Conservation (phyloP, 2,113 vertebrate species). For the Clarias batrachus region DNA sequence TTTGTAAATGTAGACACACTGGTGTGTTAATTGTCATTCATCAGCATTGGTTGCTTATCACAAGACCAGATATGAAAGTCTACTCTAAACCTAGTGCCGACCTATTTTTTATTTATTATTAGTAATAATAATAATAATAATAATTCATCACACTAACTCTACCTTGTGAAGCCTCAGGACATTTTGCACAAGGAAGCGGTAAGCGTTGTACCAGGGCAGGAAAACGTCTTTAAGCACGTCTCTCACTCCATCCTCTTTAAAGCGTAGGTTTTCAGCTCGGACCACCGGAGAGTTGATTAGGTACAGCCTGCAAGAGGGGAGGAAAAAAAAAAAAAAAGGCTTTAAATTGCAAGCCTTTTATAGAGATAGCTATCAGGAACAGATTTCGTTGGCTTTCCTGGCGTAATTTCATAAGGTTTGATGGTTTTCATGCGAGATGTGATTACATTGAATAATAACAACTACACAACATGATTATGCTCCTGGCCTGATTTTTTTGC, state of each 20-base stretch:
- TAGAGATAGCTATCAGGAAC: background rate
- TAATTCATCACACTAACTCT: background rate
- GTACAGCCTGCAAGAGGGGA: conserved; percentile 78
- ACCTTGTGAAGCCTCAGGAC: conserved; percentile 89
- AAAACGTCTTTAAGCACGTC: conserved; percentile 97
- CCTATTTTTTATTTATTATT: no score
- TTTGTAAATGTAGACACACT: background rate
- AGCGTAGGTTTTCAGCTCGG: conserved; percentile 92
- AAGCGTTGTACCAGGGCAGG: conserved; percentile 97
- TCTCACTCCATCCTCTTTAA: conserved; percentile 95
- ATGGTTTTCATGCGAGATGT: background rate
- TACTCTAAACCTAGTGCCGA: background rate
- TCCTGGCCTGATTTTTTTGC: background rate
- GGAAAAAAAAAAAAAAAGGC: background rate
- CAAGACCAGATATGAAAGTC: background rate
- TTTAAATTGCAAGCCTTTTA: background rate
- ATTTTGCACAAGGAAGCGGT: conserved; percentile 94
- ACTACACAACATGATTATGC: background rate
- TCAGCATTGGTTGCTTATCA: background rate
- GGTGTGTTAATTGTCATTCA: background rate
- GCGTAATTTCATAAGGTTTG: background rate
- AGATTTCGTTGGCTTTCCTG: background rate
- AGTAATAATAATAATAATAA: background rate
- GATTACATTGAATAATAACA: background rate
- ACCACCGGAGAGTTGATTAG: conserved; percentile 98